phyloP scores from a whole-genome alignment of 2,888 invertebrate genomes.

The Agrotis segetum region DNA sequence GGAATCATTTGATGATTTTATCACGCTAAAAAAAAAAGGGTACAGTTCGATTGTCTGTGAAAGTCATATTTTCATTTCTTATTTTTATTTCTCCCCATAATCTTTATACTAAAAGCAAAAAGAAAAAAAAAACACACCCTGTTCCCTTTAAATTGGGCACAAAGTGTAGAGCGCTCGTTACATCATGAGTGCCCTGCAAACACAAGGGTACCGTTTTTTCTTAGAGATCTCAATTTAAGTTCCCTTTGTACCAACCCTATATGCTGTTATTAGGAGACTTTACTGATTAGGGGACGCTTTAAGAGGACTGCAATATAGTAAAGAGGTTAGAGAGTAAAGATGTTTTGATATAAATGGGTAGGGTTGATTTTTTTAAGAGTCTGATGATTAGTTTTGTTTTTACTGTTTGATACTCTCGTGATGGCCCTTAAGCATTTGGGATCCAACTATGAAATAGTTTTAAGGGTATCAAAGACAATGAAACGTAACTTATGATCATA shows the following conservation, averaged over 20 bases:
- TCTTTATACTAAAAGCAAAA: neutral
- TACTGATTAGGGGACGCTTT: constrained; percentile 57
- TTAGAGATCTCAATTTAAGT: constrained; percentile 79
- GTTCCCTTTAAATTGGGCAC: constrained; percentile 51
- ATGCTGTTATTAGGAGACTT: constrained; percentile 54
- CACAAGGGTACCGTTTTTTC: constrained; percentile 78
- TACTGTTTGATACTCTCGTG: too few relatives aligned
- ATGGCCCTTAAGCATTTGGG: too few relatives aligned
- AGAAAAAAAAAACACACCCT: constrained; percentile 19
- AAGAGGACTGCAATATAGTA: constrained; percentile 24
- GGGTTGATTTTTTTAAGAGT: neutral
- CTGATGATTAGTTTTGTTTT: too few relatives aligned
- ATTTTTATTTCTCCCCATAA: neutral
- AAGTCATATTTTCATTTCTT: neutral
- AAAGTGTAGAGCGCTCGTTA: constrained; percentile 78
- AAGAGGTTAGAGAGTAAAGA: constrained; percentile 9
- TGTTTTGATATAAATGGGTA: constrained; percentile 15
- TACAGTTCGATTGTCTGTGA: too few relatives aligned
- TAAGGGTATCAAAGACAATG: too few relatives aligned
- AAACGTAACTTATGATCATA: too few relatives aligned
- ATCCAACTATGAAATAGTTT: too few relatives aligned
- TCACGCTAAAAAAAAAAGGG: too few relatives aligned
- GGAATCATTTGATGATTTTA: too few relatives aligned
- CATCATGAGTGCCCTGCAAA: constrained; percentile 75
- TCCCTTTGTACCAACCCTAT: constrained; percentile 75